Evolutionary conservation across 2,797 vertebrate genomes (phyloP), one percentile per base, ranked within the genome.

Genomic region (Enteromius viviparus): DNA sequence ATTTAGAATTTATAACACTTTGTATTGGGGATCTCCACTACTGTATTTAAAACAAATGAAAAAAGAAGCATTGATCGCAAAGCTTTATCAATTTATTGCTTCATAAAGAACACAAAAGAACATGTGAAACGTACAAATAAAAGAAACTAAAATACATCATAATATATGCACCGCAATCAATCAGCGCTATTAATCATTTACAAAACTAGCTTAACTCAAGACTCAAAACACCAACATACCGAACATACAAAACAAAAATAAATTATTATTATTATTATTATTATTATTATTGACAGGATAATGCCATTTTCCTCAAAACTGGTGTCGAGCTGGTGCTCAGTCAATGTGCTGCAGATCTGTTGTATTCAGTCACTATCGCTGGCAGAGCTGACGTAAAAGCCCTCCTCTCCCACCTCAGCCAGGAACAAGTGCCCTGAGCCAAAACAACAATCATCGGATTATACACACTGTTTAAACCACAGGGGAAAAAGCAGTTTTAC

Each of bases 301-400:
- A 8, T 4, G 6, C 45, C 26, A 4, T 17, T 12, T 26, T 26
- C 5, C 11, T 26, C 26, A 26, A 23, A 45, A 62, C 77, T 23
- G 32, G 51, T 69, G 15, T n/a, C 21, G 11, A 32, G 49, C 5
- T 2, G 0, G 9, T 51, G 29, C 2, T 64, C 9, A 40, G 34
- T 74, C 14, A 21, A 17, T 17, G 34, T 37, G 4, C n/a, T 9
- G 8, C 10, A 4, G 53, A 6, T 17, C 5, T 6, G 3, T 34
- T 19, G 11, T 53, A 19, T 51, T 93, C 87, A 93, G 85, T 94
- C 93, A 26, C 91, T 93, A 14, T 93, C 91, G 7, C 87, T 92
- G 84, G 6, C 89, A 0, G 89, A 89, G 21, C 45, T 71, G 64
- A 88, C 66, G 0, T 88, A 93, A 10, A 53, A 87, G 75, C 88